Evolutionary conservation across 92 coral and sea anemone genomes (phyloP).

Genomic region (Parazoanthus atlanticus): DNA sequence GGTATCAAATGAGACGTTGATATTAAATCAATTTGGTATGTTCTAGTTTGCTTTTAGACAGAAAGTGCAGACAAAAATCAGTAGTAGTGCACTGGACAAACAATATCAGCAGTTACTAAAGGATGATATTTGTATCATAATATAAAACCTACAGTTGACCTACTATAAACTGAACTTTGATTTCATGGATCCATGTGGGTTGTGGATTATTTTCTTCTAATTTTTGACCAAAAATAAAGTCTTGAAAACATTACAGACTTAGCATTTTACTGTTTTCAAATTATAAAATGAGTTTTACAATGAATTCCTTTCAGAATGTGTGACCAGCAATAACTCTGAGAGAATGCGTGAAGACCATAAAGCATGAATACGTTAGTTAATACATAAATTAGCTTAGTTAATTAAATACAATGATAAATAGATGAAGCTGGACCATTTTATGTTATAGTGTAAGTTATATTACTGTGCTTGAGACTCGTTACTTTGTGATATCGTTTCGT

Average conservation of each 20-base stretch:
- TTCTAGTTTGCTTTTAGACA: no score
- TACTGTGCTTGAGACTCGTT: slow-evolving; percentile 41
- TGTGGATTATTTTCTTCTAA: background rate
- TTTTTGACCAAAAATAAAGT: background rate
- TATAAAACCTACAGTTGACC: no score
- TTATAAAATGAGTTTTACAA: no score
- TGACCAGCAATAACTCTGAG: background rate
- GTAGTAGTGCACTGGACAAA: no score
- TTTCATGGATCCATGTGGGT: no score
- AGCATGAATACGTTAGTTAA: background rate
- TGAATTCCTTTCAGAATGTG: background rate
- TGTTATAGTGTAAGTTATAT: slow-evolving; percentile 57
- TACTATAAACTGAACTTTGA: no score
- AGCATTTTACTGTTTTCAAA: background rate
- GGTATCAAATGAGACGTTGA: no score
- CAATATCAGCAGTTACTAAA: no score
- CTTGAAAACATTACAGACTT: background rate
- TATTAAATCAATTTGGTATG: no score
- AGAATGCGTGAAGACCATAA: background rate
- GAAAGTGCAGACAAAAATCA: no score
- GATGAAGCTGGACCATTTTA: background rate
- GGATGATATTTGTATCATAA: no score
- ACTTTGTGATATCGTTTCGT: slow-evolving; percentile 40
- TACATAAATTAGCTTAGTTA: background rate
- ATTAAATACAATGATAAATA: background rate